Evolutionary conservation across 2,888 invertebrate genomes (phyloP), one percentile per base, ranked within the genome.

Genomic region (Lissocephala sabroskyi): DNA sequence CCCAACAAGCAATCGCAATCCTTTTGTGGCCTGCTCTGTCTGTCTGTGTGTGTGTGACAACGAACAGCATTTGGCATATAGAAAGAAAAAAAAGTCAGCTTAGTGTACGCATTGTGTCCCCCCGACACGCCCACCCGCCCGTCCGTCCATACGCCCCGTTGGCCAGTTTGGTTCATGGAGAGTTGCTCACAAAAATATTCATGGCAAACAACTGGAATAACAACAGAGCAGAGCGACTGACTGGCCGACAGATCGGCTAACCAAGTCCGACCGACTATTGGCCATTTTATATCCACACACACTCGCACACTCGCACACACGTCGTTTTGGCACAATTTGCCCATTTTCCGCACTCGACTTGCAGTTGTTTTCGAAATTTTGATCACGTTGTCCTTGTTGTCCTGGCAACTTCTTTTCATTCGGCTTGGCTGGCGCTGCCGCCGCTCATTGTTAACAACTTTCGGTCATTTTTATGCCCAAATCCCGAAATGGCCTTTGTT

Each of bases 141-240:
- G n/a, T 35, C 16, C 9, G 17, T n/a, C 40, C 19, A 35, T 33
- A 30, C 47, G 33, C 41, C 41, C 16, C 54, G 19, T 50, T 45
- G 48, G 41, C 48, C 46, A 59, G 49, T 44, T 45, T 23, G 36
- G 41, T 30, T 30, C 35, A 30, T 43, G 42, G 56, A 56, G 56
- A 54, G 70, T 55, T 60, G 52, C 56, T 66, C 57, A 73, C 68
- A 62, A 79, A 77, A 59, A 71, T 71, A 71, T 71, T 76, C 77
- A 71, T 71, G 51, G 52, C 59, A 47, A 51, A 29, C 41, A 37
- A 35, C 36, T 28, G 18, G 37, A 30, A 11, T 11, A 30, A 14
- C 30, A 28, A 41, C 44, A 29, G 42, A 10, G 46, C 44, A 28
- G 30, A 46, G 29, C 45, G 37, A 28, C 10, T 16, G 43, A 19